These are phyloP conservation scores for Hydrolagus colliei DNA, from an alignment of 2,797 vertebrate species.

Conservation along the genomic window DNA sequence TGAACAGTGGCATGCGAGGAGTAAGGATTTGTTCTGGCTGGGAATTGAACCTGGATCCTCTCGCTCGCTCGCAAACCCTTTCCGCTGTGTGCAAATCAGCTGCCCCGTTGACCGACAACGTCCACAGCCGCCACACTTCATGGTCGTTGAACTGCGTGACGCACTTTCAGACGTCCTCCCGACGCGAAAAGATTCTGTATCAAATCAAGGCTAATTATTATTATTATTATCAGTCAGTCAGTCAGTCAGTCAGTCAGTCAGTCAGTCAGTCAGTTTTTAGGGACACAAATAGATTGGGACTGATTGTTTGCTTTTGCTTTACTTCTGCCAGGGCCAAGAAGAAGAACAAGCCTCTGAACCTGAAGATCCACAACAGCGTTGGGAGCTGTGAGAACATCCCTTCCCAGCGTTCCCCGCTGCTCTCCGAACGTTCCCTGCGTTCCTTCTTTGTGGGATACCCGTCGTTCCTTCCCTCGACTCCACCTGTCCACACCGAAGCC, in stretches of 20 bases:
- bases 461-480: conserved; percentile 87
- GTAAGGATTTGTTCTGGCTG: too few relatives aligned
- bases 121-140: too few relatives aligned
- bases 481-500: conserved; percentile 78
- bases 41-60: too few relatives aligned
- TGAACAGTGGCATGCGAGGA: too few relatives aligned
- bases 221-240: not conserved
- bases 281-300: not conserved
- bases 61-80: too few relatives aligned
- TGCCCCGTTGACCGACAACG: too few relatives aligned
- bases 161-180: too few relatives aligned
- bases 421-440: conserved; percentile 79
- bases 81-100: too few relatives aligned
- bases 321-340: conserved; percentile 75
- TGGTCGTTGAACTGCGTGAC: too few relatives aligned
- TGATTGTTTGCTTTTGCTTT: conserved; percentile 16
- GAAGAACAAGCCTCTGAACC: conserved; percentile 93
- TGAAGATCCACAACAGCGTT: conserved; percentile 93
- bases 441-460: conserved; percentile 89
- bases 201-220: not conserved
- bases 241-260: not conserved
- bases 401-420: conserved; percentile 83
- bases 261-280: not conserved
- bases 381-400: conserved; percentile 97
- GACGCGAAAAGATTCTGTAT: too few relatives aligned